These are phyloP conservation scores for Creontiades dilutus DNA, from an alignment of 2,888 invertebrate species.

Conservation along the genomic window DNA sequence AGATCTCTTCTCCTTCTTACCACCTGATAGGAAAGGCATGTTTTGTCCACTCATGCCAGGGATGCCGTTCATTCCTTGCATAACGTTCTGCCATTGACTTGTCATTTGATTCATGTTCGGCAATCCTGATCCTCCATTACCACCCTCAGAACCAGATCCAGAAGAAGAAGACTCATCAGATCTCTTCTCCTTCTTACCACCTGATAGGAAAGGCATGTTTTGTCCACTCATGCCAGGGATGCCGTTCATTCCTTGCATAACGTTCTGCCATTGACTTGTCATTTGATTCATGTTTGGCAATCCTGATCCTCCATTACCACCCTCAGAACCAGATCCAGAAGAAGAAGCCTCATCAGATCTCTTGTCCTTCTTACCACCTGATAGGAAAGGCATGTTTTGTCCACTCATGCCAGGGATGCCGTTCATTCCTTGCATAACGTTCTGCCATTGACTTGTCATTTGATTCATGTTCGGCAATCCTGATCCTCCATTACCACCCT, in stretches of 20 bases:
- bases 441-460: background rate
- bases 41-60: constrained; percentile 1
- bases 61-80: background rate
- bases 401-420: constrained; percentile 14
- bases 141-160: background rate
- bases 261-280: constrained; percentile 38
- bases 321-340: background rate
- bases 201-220: constrained; percentile 42
- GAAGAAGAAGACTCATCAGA: constrained; percentile 10
- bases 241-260: constrained; percentile 16
- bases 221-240: background rate
- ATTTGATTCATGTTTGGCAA: constrained; percentile 18
- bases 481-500: background rate
- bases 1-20: constrained; percentile 51
- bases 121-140: background rate
- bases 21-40: constrained; percentile 41
- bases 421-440: background rate
- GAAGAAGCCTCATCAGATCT: constrained; percentile 33
- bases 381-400: constrained; percentile 57
- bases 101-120: constrained; percentile 39
- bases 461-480: constrained; percentile 1
- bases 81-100: constrained; percentile 45
- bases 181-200: constrained; percentile 47
- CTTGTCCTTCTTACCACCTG: constrained; percentile 35
- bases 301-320: background rate